A percentile compares a stretch with the other conserved stretches of the same genome.
phyloP scores from a whole-genome alignment of 2,113 vertebrate genomes.

The Neotragus pygmaeus region DNA sequence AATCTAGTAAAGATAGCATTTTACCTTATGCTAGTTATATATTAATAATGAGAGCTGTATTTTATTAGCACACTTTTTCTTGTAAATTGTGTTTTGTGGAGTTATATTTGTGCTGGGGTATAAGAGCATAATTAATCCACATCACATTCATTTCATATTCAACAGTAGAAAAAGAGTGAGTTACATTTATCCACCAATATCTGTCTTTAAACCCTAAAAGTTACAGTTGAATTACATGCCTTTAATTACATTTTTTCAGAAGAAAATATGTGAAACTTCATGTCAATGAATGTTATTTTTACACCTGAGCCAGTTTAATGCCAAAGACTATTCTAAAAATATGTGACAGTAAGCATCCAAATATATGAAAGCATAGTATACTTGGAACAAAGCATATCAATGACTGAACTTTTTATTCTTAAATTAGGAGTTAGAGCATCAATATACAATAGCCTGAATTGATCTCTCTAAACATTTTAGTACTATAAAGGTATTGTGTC shows the following conservation, averaged over 20 bases:
- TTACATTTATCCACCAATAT: not conserved
- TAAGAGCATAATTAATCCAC: constrained; percentile 26
- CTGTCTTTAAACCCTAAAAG: not conserved
- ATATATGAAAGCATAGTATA: not conserved
- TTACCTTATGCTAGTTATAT: constrained; percentile 69
- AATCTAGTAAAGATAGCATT: constrained; percentile 70
- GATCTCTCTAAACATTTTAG: not conserved
- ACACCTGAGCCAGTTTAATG: not conserved
- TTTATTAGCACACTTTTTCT: constrained; percentile 61
- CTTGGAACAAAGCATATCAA: not conserved
- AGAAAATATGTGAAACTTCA: not conserved
- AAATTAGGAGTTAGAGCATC: not conserved
- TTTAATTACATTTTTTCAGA: constrained; percentile 40
- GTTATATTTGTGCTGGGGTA: constrained; percentile 9
- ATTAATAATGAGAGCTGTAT: constrained; percentile 66
- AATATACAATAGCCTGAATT: not conserved
- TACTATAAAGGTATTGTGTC: not conserved
- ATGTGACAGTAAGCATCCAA: not conserved
- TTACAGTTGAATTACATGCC: not conserved
- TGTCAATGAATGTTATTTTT: not conserved
- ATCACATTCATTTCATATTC: constrained; percentile 34
- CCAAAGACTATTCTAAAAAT: not conserved
- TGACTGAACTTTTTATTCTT: not conserved
- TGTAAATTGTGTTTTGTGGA: constrained; percentile 41
- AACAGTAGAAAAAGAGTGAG: constrained; percentile 20